Conservation (phyloP, 2,888 invertebrate genomes). For the Agonopterix heracliana region DNA sequence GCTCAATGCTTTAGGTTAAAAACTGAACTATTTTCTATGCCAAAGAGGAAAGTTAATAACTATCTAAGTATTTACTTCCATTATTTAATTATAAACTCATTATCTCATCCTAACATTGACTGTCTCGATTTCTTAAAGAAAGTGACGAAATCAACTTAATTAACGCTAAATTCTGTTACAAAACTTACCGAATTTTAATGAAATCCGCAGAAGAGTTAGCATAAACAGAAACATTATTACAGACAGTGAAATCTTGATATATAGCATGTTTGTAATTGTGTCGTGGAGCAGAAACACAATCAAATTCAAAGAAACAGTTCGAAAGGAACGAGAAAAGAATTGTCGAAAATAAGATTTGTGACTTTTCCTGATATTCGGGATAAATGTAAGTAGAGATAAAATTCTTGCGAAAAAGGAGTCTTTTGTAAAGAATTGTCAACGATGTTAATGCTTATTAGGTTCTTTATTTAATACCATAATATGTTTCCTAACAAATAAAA, state of each 20-base stretch:
- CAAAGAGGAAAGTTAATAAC: conserved; percentile 55
- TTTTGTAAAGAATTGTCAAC: too few relatives aligned
- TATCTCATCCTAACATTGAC: conserved; percentile 28
- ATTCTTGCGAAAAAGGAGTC: too few relatives aligned
- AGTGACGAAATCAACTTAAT: conserved; percentile 23
- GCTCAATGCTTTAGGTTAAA: conserved; percentile 30
- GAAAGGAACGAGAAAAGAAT: too few relatives aligned
- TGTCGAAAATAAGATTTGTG: too few relatives aligned
- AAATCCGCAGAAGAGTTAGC: conserved; percentile 47
- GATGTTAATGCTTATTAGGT: too few relatives aligned
- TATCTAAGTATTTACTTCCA: conserved; percentile 29
- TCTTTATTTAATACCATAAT: too few relatives aligned
- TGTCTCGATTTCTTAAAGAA: conserved; percentile 30
- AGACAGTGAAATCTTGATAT: conserved; percentile 32
- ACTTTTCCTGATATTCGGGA: too few relatives aligned
- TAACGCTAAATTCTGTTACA: conserved; percentile 7
- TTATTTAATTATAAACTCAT: conserved; percentile 30
- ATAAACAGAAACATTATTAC: conserved; percentile 41
- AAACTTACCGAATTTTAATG: conserved; percentile 47
- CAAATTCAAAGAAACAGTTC: too few relatives aligned
- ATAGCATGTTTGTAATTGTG: not conserved
- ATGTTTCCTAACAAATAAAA: too few relatives aligned
- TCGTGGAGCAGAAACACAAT: too few relatives aligned
- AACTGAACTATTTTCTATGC: conserved; percentile 38
- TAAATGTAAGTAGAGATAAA: too few relatives aligned